phyloP scores from a whole-genome alignment of 2,888 invertebrate genomes.

The Drosophila pseudotakahashii region DNA sequence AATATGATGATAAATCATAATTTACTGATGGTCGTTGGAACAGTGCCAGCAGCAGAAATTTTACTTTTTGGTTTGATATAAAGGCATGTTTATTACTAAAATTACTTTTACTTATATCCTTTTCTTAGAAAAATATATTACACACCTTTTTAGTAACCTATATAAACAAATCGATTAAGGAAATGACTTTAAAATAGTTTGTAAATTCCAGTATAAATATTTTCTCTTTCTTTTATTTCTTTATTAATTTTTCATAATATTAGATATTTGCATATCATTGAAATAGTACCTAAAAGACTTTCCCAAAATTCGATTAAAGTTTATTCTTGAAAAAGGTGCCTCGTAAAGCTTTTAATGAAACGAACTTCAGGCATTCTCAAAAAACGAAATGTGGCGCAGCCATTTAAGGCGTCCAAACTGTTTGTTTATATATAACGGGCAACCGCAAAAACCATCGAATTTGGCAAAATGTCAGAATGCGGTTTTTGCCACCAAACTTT shows the following conservation, averaged over 20 bases:
- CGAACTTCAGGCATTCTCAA: not conserved
- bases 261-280: too few species aligned
- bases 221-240: too few species aligned
- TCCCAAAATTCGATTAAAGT: not conserved
- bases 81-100: too few species aligned
- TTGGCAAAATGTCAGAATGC: constrained; percentile 78
- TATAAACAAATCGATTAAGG: too few species aligned
- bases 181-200: too few species aligned
- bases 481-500: constrained; percentile 68
- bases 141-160: too few species aligned
- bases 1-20: constrained; percentile 19
- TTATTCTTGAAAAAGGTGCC: not conserved
- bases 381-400: not conserved
- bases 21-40: not conserved
- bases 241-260: too few species aligned
- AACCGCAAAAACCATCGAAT: constrained; percentile 58
- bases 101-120: too few species aligned
- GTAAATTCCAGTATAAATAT: too few species aligned
- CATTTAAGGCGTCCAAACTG: constrained; percentile 16
- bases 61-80: not conserved
- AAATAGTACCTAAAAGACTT: too few species aligned
- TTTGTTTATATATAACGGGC: constrained; percentile 27
- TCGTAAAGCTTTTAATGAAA: not conserved
- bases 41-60: not conserved
- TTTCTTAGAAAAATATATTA: too few species aligned